Evolutionary conservation across 2,888 invertebrate species (phyloP), one percentile per base, ranked within the genome.

Genomic region (Silvanus unidentatus): DNA sequence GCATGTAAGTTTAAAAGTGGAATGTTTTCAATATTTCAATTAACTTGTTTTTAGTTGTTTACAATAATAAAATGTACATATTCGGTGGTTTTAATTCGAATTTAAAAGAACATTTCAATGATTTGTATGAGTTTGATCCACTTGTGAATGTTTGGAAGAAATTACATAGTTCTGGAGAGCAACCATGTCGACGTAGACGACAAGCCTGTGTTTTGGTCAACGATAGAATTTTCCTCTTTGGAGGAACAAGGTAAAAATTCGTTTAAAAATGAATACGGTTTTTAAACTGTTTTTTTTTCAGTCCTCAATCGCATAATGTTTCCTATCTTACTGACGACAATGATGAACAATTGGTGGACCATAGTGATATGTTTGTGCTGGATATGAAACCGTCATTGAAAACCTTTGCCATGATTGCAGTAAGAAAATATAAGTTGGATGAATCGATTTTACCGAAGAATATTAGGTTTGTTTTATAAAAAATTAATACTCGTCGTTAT

Each of bases 81-180:
- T 94, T 95, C 73, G 95, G 94, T 40, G 95, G 95, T 16, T 94
- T 84, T 65, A 90, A 93, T 71, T 88, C 89, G 8, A 73, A 82
- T 16, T 68, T 76, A 42, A 81, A 85, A 57, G 73, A 77, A 43
- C 95, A 95, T 72, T 93, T 83, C 65, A 88, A 89, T 71, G 92
- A 94, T 72, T 73, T 94, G 51, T 83, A 83, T 68, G 81, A 82
- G 61, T 93, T 84, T 70, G 77, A 82, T 63, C 77, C 84, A 22
- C 73, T 69, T 45, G 72, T 72, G 2, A 79, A 79, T 60, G 60
- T 68, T 34, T 88, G 87, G 87, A 75, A 76, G 57, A 70, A 73
- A 48, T 65, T 86, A 9, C 73, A 75, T 44, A 76, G 81, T 0
- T 65, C 68, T 16, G 86, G 86, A 1, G 68, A 69, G 41, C 69